Conservation (phyloP, 1,140 invertebrate genomes). For the Bombus picipes region DNA sequence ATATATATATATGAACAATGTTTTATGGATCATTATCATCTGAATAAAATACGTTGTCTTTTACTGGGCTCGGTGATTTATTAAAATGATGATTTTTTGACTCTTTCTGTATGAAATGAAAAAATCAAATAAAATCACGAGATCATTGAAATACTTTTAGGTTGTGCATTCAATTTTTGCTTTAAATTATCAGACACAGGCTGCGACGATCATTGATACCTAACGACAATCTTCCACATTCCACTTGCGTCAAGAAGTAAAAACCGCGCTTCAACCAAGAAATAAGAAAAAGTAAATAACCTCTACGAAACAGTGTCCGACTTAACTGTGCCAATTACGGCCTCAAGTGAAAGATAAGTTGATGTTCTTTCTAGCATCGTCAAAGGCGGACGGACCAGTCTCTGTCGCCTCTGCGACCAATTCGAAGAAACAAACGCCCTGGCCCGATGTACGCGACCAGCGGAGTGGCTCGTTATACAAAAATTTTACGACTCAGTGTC, state of each 20-base stretch:
- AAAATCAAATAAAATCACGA: slow-evolving; percentile 3
- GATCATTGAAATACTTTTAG: not conserved
- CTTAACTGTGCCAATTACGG: not conserved
- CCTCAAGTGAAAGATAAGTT: not conserved
- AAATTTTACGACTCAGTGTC: slow-evolving; percentile 69
- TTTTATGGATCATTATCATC: slow-evolving; percentile 78
- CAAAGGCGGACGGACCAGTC: not conserved
- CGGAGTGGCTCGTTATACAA: slow-evolving; percentile 75
- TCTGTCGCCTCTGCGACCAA: not conserved
- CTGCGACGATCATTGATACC: too few species aligned
- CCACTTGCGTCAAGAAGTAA: too few species aligned
- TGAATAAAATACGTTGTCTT: slow-evolving; percentile 78
- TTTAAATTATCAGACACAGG: too few species aligned
- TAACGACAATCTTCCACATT: not conserved
- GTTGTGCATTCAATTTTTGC: not conserved
- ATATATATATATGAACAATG: slow-evolving; percentile 72
- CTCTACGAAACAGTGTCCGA: not conserved
- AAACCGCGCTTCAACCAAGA: too few species aligned
- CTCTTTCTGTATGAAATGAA: not conserved
- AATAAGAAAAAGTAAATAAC: not conserved
- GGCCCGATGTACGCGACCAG: not conserved
- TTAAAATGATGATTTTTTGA: not conserved
- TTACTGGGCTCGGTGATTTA: slow-evolving; percentile 59
- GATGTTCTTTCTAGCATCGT: not conserved
- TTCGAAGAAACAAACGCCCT: slow-evolving; percentile 21